Base-by-base conservation (phyloP, 2,797 vertebrate species). In the Pseudopleuronectes americanus region DNA sequence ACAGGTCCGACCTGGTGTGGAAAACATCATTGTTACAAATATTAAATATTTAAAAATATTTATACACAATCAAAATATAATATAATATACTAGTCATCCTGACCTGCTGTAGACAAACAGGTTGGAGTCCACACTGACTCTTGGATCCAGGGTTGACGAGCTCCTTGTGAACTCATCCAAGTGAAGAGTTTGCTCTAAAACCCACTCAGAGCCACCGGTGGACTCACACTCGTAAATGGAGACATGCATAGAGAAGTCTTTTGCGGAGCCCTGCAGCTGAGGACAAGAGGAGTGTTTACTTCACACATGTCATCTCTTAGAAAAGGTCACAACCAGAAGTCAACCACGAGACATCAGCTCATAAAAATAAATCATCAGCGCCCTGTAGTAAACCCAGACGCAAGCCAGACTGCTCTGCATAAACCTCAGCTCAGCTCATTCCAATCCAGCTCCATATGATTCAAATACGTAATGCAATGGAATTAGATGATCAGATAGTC, bases 191-290 rank as follows among this genome's bases (percentile, higher is more conserved):
- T 99, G 98, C 87, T 99, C 98, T 84, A 99, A 92, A 84, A 96
- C 97, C 98, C 98, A 99, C 89, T 99, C 98, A 0, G 97, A 99
- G 57, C 98, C 98, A 33, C 98, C 98, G 0, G 97, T 99, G 16
- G 98, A 99, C 90, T 99, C 98, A 71, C 98, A 99, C 91, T 99
- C 98, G 68, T 97, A 98, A 85, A 98, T 99, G 87, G 97, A 99
- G 76, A 99, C 97, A 1, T 98, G 96, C 97, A 99, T 98, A 73
- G 96, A 98, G 92, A 99, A 98, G 80, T 99, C 96, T 84, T 96
- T 94, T n/a, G 71, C 74, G 57, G 87, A 86, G 4, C 64, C 71
- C 45, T 77, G 86, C 26, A 80, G 65, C 84, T 89, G 75, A 17
- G 22, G 51, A 76, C n/a, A 22, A 64, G 3, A 79, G 2, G 16